Conservation (phyloP, 2,113 vertebrate genomes). For the Zosterops borbonicus region DNA sequence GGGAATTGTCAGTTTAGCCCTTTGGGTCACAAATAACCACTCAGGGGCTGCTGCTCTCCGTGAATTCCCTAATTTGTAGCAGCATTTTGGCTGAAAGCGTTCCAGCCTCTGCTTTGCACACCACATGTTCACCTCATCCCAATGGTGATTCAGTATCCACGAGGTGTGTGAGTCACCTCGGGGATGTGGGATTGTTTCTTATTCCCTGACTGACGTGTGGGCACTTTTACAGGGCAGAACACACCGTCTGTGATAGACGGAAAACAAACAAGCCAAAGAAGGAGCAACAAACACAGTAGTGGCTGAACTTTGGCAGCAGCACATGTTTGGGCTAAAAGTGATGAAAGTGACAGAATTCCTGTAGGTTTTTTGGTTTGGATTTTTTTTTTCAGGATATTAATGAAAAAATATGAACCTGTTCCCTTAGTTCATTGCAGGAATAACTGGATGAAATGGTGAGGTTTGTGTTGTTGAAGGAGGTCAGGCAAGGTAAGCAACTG, state of each 20-base stretch:
- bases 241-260: neutral
- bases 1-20: neutral
- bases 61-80: neutral
- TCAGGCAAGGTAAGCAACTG: neutral
- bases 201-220: conserved; percentile 4
- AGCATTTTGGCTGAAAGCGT: neutral
- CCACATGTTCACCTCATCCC: conserved; percentile 43
- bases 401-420: neutral
- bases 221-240: neutral
- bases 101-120: conserved; percentile 14
- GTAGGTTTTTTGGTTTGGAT: neutral
- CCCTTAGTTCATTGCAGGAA: neutral
- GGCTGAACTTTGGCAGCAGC: neutral
- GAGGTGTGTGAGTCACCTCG: conserved; percentile 56
- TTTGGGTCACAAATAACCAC: neutral
- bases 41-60: neutral
- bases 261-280: neutral
- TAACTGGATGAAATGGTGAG: neutral
- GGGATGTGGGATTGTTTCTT: conserved; percentile 44
- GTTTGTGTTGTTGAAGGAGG: neutral
- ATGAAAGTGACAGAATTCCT: neutral
- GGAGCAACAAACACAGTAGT: neutral
- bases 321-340: neutral
- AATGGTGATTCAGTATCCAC: conserved; percentile 48
- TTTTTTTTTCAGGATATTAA: neutral